Conservation (phyloP, 2,797 vertebrate species). For the Buphagus erythrorhynchus region DNA sequence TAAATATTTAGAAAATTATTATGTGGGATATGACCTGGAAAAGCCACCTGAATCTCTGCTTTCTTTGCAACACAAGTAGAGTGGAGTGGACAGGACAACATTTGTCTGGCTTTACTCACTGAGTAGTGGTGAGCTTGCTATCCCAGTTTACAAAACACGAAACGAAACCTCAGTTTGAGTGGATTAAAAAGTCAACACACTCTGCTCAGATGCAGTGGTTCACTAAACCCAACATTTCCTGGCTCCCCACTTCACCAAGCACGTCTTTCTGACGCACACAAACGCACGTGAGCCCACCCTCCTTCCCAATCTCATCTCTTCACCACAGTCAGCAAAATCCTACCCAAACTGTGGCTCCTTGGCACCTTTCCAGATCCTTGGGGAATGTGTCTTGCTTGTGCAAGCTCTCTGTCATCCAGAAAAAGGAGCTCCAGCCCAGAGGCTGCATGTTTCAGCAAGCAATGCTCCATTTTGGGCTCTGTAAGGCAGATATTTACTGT, state of each 20-base stretch:
- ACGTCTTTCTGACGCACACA: rapidly evolving
- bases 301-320: background rate
- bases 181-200: background rate
- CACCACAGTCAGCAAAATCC: background rate
- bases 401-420: background rate
- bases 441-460: slow-evolving; percentile 22
- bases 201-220: background rate
- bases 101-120: background rate
- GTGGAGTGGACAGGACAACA: background rate
- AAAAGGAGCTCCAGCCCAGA: background rate
- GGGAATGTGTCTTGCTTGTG: background rate
- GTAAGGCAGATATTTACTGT: background rate
- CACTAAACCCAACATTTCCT: background rate
- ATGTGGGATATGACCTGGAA: background rate
- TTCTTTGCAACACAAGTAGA: background rate
- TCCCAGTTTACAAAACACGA: background rate
- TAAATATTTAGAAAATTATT: background rate
- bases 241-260: background rate
- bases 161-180: background rate
- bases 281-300: background rate
- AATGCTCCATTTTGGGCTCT: background rate
- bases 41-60: background rate
- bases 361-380: background rate
- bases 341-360: background rate
- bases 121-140: background rate